Percentiles rank a stretch among this genome's conserved stretches.
Conservation (phyloP, 2,888 invertebrate species). For the Cremastobaeus sp. region DNA sequence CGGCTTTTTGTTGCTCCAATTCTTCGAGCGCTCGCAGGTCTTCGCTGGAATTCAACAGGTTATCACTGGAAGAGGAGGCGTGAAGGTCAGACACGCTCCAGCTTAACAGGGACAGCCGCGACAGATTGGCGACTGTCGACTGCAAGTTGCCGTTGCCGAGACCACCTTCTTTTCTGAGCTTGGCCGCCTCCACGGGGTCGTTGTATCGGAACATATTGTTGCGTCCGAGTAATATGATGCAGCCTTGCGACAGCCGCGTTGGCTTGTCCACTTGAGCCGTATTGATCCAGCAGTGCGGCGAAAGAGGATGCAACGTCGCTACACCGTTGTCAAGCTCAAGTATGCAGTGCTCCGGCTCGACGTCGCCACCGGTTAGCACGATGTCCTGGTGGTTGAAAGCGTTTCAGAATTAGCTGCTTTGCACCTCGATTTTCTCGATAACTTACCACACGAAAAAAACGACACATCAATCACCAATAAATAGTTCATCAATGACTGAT, state of each 20-base stretch:
- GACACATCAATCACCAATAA: no score
- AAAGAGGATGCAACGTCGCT: slow-evolving; percentile 86
- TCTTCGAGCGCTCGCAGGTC: slow-evolving; percentile 75
- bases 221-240: slow-evolving; percentile 87
- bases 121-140: slow-evolving; percentile 83
- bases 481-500: no score
- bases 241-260: slow-evolving; percentile 88
- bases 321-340: slow-evolving; percentile 85
- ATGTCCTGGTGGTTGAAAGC: slow-evolving; percentile 82
- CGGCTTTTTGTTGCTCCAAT: slow-evolving; percentile 76
- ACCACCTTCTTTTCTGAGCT: slow-evolving; percentile 86
- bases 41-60: slow-evolving; percentile 76
- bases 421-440: no score
- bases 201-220: slow-evolving; percentile 93
- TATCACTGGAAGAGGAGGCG: slow-evolving; percentile 78
- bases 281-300: slow-evolving; percentile 89
- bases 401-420: no score
- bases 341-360: slow-evolving; percentile 88
- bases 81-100: slow-evolving; percentile 91
- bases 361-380: slow-evolving; percentile 86
- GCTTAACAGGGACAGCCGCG: slow-evolving; percentile 88
- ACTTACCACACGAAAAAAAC: no score
- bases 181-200: slow-evolving; percentile 93
- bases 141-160: slow-evolving; percentile 81
- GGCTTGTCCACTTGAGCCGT: slow-evolving; percentile 88